phyloP scores from a whole-genome alignment of 2,113 vertebrate species.

The Bungarus multicinctus region DNA sequence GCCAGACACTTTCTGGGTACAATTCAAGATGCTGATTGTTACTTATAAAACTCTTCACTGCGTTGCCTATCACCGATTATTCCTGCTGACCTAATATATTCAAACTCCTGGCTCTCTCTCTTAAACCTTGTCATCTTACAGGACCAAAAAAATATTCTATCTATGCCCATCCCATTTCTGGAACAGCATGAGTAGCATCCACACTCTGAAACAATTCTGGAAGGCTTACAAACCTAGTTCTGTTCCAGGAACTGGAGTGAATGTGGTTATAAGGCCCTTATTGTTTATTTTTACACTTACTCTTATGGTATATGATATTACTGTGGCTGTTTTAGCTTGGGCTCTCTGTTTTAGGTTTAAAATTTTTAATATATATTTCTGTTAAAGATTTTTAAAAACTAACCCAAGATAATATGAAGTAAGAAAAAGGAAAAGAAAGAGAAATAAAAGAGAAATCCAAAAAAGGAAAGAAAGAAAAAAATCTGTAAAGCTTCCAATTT shows the following conservation, averaged over 20 bases:
- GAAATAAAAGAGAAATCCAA: background rate
- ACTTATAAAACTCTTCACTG: background rate
- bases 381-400: background rate
- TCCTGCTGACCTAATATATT: background rate
- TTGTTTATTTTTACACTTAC: background rate
- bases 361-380: background rate
- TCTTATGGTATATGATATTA: background rate
- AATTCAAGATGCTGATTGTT: background rate
- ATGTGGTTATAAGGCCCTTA: background rate
- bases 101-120: background rate
- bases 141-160: background rate
- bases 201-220: background rate
- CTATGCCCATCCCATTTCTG: background rate
- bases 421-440: background rate
- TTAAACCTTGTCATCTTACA: background rate
- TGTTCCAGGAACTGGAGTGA: background rate
- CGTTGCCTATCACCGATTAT: background rate
- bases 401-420: background rate
- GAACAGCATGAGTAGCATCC: background rate
- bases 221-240: background rate
- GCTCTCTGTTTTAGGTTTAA: background rate
- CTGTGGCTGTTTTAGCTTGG: background rate
- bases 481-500: background rate
- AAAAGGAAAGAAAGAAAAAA: background rate
- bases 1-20: background rate